A percentile compares a stretch with the other conserved stretches of the same genome.
phyloP scores from a whole-genome alignment of 2,113 vertebrate genomes.

The Typhlomys cinereus region DNA sequence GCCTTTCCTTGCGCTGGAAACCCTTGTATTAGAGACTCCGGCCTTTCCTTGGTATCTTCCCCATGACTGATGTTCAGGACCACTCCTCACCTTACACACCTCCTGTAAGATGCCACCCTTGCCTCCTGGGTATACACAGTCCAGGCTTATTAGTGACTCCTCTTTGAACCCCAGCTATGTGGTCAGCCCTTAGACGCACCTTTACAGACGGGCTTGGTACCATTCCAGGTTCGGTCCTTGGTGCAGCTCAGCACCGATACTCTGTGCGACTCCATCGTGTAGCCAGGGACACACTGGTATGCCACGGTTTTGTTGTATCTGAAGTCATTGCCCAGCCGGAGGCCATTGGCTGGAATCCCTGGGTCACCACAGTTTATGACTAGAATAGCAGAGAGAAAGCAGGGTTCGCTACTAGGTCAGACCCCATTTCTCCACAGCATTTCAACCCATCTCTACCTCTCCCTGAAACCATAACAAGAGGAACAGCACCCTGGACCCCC shows the following conservation, averaged over 20 bases:
- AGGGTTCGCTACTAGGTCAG: not conserved
- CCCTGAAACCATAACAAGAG: not conserved
- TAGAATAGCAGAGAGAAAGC: slow-evolving; percentile 70
- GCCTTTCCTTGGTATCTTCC: not conserved
- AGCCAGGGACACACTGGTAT: slow-evolving; percentile 94
- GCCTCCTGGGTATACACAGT: not conserved
- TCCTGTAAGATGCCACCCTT: not conserved
- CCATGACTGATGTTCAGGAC: not conserved
- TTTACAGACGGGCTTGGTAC: slow-evolving; percentile 95
- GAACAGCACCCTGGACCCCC: too few relatives aligned
- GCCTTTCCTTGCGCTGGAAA: not conserved
- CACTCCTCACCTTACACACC: not conserved
- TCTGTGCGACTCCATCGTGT: slow-evolving; percentile 93
- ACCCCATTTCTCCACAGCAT: not conserved
- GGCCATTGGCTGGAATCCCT: slow-evolving; percentile 94
- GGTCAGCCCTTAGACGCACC: slow-evolving; percentile 81
- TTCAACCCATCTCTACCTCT: not conserved
- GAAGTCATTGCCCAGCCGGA: slow-evolving; percentile 93
- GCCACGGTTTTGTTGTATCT: slow-evolving; percentile 90
- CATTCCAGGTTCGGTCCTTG: slow-evolving; percentile 97
- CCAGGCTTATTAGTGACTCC: not conserved
- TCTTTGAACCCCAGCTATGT: not conserved
- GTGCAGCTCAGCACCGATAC: slow-evolving; percentile 93
- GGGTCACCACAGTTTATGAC: slow-evolving; percentile 98
- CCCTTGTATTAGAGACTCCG: not conserved